These are phyloP conservation scores for Dilophus febrilis DNA, from an alignment of 2,888 invertebrate species.

Conservation along the genomic window DNA sequence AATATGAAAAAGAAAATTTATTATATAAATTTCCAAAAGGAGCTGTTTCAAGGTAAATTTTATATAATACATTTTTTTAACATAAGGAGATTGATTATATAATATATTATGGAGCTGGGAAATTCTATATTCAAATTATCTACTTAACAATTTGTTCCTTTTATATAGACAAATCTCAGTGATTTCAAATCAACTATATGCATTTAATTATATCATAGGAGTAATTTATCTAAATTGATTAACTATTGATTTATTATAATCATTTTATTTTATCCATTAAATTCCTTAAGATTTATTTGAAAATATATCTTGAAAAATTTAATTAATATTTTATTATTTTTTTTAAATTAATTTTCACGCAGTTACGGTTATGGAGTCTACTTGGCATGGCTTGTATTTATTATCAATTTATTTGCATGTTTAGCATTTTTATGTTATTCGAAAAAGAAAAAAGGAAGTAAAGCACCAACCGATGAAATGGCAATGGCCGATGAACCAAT, in stretches of 20 bases:
- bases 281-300: too few species aligned
- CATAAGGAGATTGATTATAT: background rate
- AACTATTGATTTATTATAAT: too few species aligned
- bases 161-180: too few species aligned
- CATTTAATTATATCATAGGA: too few species aligned
- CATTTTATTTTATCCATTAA: too few species aligned
- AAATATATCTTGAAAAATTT: too few species aligned
- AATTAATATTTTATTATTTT: too few species aligned
- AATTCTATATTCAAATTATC: too few species aligned
- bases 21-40: constrained; percentile 47
- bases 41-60: constrained; percentile 41
- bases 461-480: constrained; percentile 64
- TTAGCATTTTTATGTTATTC: constrained; percentile 63
- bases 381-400: constrained; percentile 63
- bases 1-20: constrained; percentile 49
- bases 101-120: background rate
- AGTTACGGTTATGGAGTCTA: constrained; percentile 56
- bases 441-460: constrained; percentile 67
- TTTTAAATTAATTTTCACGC: too few species aligned
- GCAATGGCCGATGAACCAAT: constrained; percentile 76
- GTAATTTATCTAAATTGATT: too few species aligned
- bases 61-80: background rate
- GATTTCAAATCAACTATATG: too few species aligned
- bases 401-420: constrained; percentile 48
- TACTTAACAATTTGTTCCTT: too few species aligned